Percentiles rank a stretch among this genome's conserved stretches.
Evolutionary conservation across 2,797 vertebrate genomes (phyloP).

Genomic region (Rhyacichthys aspro): DNA sequence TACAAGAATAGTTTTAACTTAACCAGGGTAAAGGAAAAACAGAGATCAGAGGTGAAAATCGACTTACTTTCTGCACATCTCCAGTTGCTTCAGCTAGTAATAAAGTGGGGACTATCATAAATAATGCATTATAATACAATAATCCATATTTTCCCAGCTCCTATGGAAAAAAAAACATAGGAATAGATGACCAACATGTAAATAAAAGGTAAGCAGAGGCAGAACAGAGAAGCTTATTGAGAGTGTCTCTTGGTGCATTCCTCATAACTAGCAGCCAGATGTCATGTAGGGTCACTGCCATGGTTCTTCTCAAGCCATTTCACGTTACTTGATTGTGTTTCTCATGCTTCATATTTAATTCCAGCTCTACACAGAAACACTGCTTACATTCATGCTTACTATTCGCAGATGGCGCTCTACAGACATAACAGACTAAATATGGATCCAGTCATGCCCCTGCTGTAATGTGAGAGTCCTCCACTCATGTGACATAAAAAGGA

Average conservation of each 20-base stretch:
- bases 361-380: conserved; percentile 15
- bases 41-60: background rate
- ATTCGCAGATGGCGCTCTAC: conserved; percentile 18
- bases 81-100: conserved; percentile 88
- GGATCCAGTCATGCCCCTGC: conserved; percentile 26
- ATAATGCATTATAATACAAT: conserved; percentile 95
- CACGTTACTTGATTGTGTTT: conserved; percentile 7
- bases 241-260: conserved; percentile 44
- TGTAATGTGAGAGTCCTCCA: conserved; percentile 53
- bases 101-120: conserved; percentile 93
- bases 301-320: conserved; percentile 9
- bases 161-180: conserved; percentile 65
- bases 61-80: conserved; percentile 89
- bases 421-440: conserved; percentile 56
- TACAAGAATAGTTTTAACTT: background rate
- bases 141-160: conserved; percentile 95
- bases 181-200: conserved; percentile 22
- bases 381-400: conserved; percentile 10
- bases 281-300: conserved; percentile 30
- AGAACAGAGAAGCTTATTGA: conserved; percentile 61
- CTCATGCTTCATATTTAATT: conserved; percentile 14
- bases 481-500: conserved; percentile 33
- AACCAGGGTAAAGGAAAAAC: background rate
- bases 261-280: conserved; percentile 52
- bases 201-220: conserved; percentile 27